phyloP scores from a whole-genome alignment of 2,797 vertebrate species.

The Sebastes steindachneri region DNA sequence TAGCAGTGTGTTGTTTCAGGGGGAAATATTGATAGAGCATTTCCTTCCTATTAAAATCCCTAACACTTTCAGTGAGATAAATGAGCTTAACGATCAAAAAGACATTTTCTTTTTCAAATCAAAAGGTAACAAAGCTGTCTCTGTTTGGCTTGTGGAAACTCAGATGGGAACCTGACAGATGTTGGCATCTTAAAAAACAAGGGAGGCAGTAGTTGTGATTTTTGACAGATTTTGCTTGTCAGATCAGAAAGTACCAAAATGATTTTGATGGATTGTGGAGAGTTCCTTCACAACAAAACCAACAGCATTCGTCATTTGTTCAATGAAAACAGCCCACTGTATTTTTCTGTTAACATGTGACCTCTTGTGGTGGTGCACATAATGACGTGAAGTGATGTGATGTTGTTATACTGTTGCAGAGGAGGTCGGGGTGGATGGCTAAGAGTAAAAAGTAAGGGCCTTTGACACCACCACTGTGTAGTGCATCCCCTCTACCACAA shows the following conservation, averaged over 20 bases:
- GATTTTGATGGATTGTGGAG: background rate
- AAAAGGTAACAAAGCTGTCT: background rate
- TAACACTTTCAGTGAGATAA: background rate
- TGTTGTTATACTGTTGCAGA: background rate
- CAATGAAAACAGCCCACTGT: background rate
- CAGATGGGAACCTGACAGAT: background rate
- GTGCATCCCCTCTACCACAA: background rate
- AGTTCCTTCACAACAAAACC: too few relatives aligned
- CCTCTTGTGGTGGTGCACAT: background rate
- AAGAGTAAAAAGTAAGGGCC: background rate
- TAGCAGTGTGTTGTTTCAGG: background rate
- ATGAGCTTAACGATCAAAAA: slow-evolving; percentile 26
- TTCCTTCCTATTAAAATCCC: background rate
- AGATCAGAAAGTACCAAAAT: background rate
- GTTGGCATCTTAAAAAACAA: background rate
- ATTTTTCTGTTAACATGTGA: background rate
- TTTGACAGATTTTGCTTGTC: background rate
- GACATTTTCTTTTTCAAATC: background rate
- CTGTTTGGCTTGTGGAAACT: background rate
- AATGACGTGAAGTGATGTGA: background rate
- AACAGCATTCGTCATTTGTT: background rate
- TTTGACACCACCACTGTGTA: background rate
- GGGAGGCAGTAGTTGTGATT: background rate
- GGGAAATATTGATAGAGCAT: background rate
- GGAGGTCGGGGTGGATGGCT: background rate